Evolutionary conservation across 2,113 vertebrate genomes (phyloP).

Genomic region (Eonycteris spelaea): DNA sequence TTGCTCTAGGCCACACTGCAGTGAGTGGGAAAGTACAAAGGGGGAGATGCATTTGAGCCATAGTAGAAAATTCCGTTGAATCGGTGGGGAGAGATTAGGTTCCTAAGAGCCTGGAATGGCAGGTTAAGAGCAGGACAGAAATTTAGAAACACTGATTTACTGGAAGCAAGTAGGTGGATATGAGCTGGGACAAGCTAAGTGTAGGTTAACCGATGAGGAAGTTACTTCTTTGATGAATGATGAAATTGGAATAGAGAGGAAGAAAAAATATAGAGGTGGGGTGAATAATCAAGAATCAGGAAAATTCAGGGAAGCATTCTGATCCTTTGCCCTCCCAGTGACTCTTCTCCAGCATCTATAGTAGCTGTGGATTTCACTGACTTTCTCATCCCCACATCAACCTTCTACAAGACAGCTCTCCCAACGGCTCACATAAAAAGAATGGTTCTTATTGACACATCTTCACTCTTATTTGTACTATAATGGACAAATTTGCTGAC

Average conservation of each 20-base stretch:
- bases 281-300: neutral
- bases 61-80: accelerated
- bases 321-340: neutral
- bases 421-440: neutral
- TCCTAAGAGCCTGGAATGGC: neutral
- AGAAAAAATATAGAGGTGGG: neutral
- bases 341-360: neutral
- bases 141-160: neutral
- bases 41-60: accelerated
- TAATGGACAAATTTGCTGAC: neutral
- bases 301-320: neutral
- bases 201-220: neutral
- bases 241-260: neutral
- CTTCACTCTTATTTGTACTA: neutral
- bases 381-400: neutral
- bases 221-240: neutral
- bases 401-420: neutral
- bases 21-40: neutral
- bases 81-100: too few relatives aligned
- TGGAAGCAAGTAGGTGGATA: neutral
- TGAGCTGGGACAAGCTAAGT: neutral
- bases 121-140: neutral
- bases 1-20: neutral
- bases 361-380: neutral
- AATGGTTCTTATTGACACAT: neutral